Base-by-base conservation (phyloP, 1,140 invertebrate species). In the Orius laevigatus region DNA sequence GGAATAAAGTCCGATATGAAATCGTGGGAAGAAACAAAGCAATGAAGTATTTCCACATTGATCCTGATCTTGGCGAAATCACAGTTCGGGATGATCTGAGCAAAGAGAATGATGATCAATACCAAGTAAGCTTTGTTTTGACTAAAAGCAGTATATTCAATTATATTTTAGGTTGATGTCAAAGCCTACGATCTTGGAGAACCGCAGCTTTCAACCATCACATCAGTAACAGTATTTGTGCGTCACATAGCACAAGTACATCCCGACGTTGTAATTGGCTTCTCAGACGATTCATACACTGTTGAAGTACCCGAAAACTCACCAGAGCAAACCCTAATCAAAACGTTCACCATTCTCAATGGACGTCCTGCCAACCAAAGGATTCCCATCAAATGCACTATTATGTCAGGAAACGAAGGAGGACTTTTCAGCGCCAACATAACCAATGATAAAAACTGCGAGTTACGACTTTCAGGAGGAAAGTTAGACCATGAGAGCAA, bases 121-220 rank as follows among this genome's bases (percentile, higher is more conserved):
- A 87, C 66, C 81, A 84, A 61, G 77, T 78, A 66, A 58, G 31
- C 33, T 34, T 34, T 34, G 6, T 34, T 34, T 34, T 34, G 33
- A 34, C n/a, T 6, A 34, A 34, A 34, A n/a, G 8, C 8, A 34
- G 33, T 44, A 18, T 8, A 9, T 44, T 19, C 5, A 19, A n/a
- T 6, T 34, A 8, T n/a, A 34, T 58, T 63, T 35, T 57, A 81
- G 77, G 75, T 92, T 39, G 81, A 87, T 60, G 77, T 95, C 0
- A 74, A 79, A 51, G 88, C 84, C 0, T 87, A 84, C 59, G 89
- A 95, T 61, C 71, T 86, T 52, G 85, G 84, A 0, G 82, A 87
- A 32, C 89, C 89, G 0, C 76, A 81, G 55, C 66, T 91, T 46
- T 82, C 78, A 5, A 83, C 81, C 0, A 76, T 84, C 2, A 76